Conservation (phyloP, 2,797 vertebrate species). For the Acrossocheilus fasciatus region DNA sequence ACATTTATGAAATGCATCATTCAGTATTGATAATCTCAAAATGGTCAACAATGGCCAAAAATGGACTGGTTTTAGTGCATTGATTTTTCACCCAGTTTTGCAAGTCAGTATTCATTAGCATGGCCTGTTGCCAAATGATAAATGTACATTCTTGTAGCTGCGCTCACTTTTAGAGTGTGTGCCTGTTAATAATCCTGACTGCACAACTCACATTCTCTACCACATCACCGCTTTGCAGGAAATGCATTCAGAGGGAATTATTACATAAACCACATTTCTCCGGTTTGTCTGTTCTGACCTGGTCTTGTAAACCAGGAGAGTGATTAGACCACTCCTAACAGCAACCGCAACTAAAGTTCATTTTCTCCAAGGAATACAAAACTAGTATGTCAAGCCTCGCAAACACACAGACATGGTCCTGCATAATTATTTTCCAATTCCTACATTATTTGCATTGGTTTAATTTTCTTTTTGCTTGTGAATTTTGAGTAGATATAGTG, state of each 20-base stretch:
- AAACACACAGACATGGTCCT: not conserved
- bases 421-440: not conserved
- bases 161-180: not conserved
- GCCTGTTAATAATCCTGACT: not conserved
- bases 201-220: accelerated
- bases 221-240: not conserved
- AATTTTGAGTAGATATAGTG: not conserved
- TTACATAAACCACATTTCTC: not conserved
- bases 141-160: not conserved
- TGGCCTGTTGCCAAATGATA: not conserved
- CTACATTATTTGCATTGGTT: not conserved
- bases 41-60: not conserved
- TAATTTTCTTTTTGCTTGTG: not conserved
- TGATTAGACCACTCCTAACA: not conserved
- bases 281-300: not conserved
- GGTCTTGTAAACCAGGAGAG: not conserved
- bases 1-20: not conserved
- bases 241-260: not conserved
- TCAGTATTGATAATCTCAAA: not conserved
- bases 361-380: not conserved
- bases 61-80: not conserved
- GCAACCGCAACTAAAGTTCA: too few relatives aligned
- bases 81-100: not conserved
- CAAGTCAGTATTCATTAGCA: too few relatives aligned
- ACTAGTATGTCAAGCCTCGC: not conserved